Conservation (phyloP, 1,140 invertebrate species). For the Drosophila lini region DNA sequence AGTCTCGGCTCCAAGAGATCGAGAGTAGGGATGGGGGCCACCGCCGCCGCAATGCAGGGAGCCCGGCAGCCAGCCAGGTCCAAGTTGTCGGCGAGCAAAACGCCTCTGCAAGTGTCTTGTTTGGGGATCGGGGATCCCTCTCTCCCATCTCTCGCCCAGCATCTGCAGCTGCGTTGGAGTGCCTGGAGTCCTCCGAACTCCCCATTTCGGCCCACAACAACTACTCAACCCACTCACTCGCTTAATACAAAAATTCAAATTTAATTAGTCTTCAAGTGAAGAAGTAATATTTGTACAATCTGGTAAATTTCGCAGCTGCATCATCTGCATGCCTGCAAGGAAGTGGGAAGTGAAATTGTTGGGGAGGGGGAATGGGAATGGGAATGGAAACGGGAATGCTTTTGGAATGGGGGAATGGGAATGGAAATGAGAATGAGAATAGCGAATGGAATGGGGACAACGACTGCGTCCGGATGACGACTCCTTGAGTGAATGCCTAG, state of each 20-base stretch:
- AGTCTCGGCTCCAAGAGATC: conserved; percentile 20
- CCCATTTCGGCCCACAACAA: conserved; percentile 18
- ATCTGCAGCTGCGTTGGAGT: conserved; percentile 37
- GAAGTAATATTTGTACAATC: conserved; percentile 82
- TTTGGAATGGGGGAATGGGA: conserved; percentile 4
- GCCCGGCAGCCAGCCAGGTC: conserved; percentile 35
- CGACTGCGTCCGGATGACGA: conserved; percentile 34
- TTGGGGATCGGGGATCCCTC: conserved; percentile 15
- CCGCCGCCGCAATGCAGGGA: conserved; percentile 44
- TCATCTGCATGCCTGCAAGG: conserved; percentile 50
- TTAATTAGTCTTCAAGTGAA: conserved; percentile 82
- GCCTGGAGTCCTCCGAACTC: conserved; percentile 12
- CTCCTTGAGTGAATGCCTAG: conserved; percentile 45
- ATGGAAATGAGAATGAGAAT: background rate
- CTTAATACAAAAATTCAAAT: conserved; percentile 79
- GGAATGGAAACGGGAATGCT: conserved; percentile 9
- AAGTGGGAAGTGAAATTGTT: conserved; percentile 57
- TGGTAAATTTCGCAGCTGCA: conserved; percentile 74
- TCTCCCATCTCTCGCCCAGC: conserved; percentile 12
- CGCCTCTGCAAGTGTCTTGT: conserved; percentile 64
- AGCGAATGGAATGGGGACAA: conserved; percentile 26
- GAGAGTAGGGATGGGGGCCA: background rate
- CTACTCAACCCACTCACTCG: conserved; percentile 30
- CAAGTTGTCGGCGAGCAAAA: conserved; percentile 55
- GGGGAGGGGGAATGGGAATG: conserved; percentile 16